Evolutionary conservation across 2,113 vertebrate genomes (phyloP), one percentile per base, ranked within the genome.

Genomic region (Ibidorhyncha struthersii): DNA sequence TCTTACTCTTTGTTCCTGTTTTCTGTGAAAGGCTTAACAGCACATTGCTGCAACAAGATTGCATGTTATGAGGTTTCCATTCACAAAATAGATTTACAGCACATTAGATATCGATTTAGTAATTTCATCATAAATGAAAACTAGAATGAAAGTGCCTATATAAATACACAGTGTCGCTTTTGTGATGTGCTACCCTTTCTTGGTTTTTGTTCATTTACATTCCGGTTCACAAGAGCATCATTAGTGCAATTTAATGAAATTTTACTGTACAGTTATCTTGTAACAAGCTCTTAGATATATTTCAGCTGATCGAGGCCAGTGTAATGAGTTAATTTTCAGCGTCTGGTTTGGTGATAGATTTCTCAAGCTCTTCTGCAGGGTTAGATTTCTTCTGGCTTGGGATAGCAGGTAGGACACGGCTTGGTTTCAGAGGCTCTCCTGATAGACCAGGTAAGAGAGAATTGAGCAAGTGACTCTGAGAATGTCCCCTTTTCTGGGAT

Each of bases 331-430:
- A 98, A 50, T 97, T 90, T 96, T 76, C 85, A 62, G 70, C 59
- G 6, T 96, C 70, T 58, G 84, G 30, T 52, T 97, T 91, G 56
- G 17, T 86, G 36, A 81, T n/a, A 21, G 71, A n/a, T 73, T 62
- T 93, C 40, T 90, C 85, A 83, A 80, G 27, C 19, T 94, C 76
- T 81, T 95, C 93, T 66, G 49, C 34, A 59, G 93, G 84, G 67
- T 85, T 95, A 41, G 93, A 86, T 92, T 97, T 98, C 86, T 98
- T 98, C 79, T 98, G 98, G 43, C 98, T 98, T 82, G 98, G 98
- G 43, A 99, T 99, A 32, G 99, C 98, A 70, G 99, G 99, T 56
- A 99, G 98, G 61, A 99, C 98, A 88, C 96, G 94, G 50, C 95
- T 98, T 89, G 98, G 95, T 88, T 98, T 93, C 32, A 98, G 96